Base-by-base conservation (phyloP, 2,113 vertebrate species). In the Planiliza haematocheilus region DNA sequence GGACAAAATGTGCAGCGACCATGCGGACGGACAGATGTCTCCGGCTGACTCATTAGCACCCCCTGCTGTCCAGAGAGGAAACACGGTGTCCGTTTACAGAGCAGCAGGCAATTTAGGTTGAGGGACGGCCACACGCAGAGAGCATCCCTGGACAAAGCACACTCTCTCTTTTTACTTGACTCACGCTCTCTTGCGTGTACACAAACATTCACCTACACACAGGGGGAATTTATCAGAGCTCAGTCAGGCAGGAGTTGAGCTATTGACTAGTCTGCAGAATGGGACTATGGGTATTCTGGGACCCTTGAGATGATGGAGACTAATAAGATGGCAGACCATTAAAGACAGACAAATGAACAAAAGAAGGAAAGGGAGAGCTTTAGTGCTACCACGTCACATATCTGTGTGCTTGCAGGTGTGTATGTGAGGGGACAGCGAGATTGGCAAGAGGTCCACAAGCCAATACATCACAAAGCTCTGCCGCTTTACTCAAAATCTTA, bases 1-100 rank as follows among this genome's bases (percentile, higher is more conserved):
- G 87, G 65, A 83, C 81, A 81, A 71, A 79, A 83, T 83, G 81
- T 86, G 74, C 79, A 84, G 70, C 79, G 75, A 62, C 67, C 59
- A 61, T 75, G 73, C 52, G 81, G 71, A 55, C 64, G 53, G 75
- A 60, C 81, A 70, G 68, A 79, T 74, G 70, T 72, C 58, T 56
- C 48, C 17, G 14, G 51, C 24, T 42, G 58, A 14, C 53, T 69
- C 57, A 41, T 81, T 45, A 64, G 65, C 85, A 36, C 57, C 83
- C 70, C 73, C 75, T 79, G 56, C 76, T 73, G 86, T 56, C 48
- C 48, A 36, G 20, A 11, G 48, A 34, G 0, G 18, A 51, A 7
- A 34, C 14, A 36, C 36, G 45, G 36, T 49, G 41, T 56, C 18
- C 8, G 20, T 48, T n/a, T 45, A 42, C 18, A 12, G 10, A 71